Evolutionary conservation across 2,113 vertebrate species (phyloP).

Genomic region (Tychaedon coryphoeus): DNA sequence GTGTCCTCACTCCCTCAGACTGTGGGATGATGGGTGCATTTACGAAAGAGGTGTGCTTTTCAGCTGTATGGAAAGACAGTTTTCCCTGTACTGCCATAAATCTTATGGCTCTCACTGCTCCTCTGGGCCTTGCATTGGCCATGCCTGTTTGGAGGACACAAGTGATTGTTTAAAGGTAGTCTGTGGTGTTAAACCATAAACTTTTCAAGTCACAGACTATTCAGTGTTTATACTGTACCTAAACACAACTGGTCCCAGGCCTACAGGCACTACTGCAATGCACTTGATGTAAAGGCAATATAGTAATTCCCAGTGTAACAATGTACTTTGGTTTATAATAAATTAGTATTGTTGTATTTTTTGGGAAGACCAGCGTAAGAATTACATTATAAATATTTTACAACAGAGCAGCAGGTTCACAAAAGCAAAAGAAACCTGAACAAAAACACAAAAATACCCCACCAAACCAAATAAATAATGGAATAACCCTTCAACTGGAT

Average conservation of each 20-base stretch:
- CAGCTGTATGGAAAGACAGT: background rate
- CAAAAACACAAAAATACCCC: background rate
- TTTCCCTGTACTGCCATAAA: background rate
- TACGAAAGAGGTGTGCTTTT: background rate
- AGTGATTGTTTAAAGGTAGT: background rate
- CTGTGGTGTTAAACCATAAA: background rate
- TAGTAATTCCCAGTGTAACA: background rate
- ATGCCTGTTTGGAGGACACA: background rate
- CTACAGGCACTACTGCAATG: background rate
- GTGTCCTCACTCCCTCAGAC: background rate
- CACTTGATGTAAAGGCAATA: background rate
- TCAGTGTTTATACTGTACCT: background rate
- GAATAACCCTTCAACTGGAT: background rate
- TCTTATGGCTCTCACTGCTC: background rate
- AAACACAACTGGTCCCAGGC: background rate
- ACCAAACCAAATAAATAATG: background rate
- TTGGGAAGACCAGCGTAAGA: background rate
- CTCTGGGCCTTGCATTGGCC: background rate
- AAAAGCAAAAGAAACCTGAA: background rate
- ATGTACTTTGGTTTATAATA: background rate
- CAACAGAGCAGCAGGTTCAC: background rate
- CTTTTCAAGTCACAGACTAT: background rate
- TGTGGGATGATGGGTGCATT: background rate
- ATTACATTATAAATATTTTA: background rate
- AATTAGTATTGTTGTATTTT: background rate